A percentile compares a stretch with the other conserved stretches of the same genome.
Evolutionary conservation across 2,888 invertebrate genomes (phyloP).

Genomic region (Perizoma affinitatum): DNA sequence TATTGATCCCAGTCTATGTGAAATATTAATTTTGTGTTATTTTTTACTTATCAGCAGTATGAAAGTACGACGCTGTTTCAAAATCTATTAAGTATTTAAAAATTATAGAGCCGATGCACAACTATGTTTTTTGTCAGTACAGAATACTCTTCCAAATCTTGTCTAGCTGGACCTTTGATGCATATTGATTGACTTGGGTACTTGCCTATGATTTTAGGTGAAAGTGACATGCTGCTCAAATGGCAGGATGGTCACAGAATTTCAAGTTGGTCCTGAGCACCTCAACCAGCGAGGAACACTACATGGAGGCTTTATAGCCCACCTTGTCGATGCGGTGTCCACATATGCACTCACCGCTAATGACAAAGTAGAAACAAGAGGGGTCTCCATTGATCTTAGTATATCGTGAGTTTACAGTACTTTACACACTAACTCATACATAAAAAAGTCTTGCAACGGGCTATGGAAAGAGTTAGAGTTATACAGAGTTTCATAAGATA

Average conservation of each 20-base stretch:
- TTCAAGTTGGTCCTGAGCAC: slow-evolving; percentile 89
- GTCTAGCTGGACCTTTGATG: too few species aligned
- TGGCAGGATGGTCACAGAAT: slow-evolving; percentile 90
- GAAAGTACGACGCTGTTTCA: too few species aligned
- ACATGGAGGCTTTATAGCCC: slow-evolving; percentile 94
- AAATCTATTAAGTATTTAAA: too few species aligned
- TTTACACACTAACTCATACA: neutral
- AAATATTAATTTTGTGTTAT: too few species aligned
- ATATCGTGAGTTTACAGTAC: slow-evolving; percentile 84
- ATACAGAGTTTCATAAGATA: too few species aligned
- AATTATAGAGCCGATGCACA: too few species aligned
- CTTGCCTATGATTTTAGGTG: slow-evolving; percentile 48
- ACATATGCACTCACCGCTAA: slow-evolving; percentile 90
- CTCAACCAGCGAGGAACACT: slow-evolving; percentile 89
- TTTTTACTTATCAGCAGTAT: too few species aligned
- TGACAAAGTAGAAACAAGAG: slow-evolving; percentile 84
- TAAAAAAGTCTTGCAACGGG: neutral
- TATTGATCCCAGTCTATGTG: too few species aligned
- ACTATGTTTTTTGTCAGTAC: too few species aligned
- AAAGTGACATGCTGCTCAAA: slow-evolving; percentile 83
- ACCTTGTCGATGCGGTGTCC: slow-evolving; percentile 88
- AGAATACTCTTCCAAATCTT: too few species aligned
- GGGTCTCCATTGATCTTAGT: slow-evolving; percentile 93
- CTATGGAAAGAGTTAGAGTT: too few species aligned
- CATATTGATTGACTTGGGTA: too few species aligned